phyloP scores from a whole-genome alignment of 2,113 vertebrate genomes.

The human region DNA sequence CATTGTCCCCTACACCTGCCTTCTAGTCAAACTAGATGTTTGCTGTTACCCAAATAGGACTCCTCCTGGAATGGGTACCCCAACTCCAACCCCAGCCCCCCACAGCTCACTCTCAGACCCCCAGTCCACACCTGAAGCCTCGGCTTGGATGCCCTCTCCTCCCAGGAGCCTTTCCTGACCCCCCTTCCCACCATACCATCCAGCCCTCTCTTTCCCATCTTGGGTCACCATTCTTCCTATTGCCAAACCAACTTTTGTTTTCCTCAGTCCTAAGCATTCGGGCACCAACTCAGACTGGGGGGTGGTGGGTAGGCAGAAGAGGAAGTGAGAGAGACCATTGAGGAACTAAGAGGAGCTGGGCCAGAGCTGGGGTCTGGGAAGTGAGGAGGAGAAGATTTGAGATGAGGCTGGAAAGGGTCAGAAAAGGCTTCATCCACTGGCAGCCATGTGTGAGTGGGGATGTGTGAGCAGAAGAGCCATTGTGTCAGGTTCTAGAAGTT shows the following conservation, averaged over 20 bases:
- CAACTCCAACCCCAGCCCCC: rapidly evolving
- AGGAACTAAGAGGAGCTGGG: background rate
- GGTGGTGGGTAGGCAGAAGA: background rate
- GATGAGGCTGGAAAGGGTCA: background rate
- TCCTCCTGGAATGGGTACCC: background rate
- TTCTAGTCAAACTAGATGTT: background rate
- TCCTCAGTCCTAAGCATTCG: background rate
- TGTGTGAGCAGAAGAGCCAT: background rate
- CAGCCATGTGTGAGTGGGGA: background rate
- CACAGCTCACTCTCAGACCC: background rate
- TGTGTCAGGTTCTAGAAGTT: background rate
- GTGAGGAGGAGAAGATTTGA: background rate
- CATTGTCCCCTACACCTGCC: background rate
- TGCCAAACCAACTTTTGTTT: background rate
- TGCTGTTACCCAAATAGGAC: too few relatives aligned
- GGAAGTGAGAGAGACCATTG: background rate
- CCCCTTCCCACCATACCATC: background rate
- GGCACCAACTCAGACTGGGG: background rate
- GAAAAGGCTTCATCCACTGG: background rate
- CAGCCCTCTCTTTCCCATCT: background rate
- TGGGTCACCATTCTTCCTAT: background rate
- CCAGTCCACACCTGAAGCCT: background rate
- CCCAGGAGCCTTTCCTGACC: background rate
- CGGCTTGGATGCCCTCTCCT: background rate
- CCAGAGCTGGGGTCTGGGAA: background rate